Base-by-base conservation (phyloP, 1,140 invertebrate genomes). In the Zophobas atratus region DNA sequence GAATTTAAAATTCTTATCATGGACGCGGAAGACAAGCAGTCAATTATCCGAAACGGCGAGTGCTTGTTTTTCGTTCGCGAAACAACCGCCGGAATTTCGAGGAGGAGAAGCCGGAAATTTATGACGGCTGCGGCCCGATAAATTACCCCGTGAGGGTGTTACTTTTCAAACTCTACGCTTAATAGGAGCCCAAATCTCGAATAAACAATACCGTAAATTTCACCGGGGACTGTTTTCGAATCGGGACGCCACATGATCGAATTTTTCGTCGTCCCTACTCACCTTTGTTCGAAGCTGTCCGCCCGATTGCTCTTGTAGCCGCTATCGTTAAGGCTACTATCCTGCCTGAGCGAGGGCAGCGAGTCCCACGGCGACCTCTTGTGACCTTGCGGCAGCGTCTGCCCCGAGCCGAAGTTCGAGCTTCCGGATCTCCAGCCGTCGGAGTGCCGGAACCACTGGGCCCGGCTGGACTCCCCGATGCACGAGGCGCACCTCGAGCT, bases 221-320 rank as follows among this genome's bases (percentile, higher is more conserved):
- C 8, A 3, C 43, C 3, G 3, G 3, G 3, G 49, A n/a, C n/a
- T 20, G 49, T 20, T 5, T 5, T 2, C 49, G 49, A 51, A 51
- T n/a, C 20, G 20, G 20, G 20, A 20, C 20, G 20, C 20, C 20
- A 20, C 20, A 20, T 20, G 20, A 20, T 20, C 20, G 20, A 20
- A 20, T 20, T 20, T 20, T 20, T 20, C 20, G 20, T 20, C 20
- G 20, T 20, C 20, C 20, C 20, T 20, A 20, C 83, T 84, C 86
- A 95, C 94, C 94, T 90, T 88, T 95, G 93, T 84, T 96, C 95
- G 78, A 96, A 92, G 55, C 94, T 95, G 87, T 96, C 94, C 48
- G 94, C 94, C 76, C 94, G 89, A 83, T 94, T 94, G 82, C 93
- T 94, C 85, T 95, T 94, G 84, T 95, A 96, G 71, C 94, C 94